phyloP scores from a whole-genome alignment of 2,113 vertebrate species.

The Heptranchias perlo region DNA sequence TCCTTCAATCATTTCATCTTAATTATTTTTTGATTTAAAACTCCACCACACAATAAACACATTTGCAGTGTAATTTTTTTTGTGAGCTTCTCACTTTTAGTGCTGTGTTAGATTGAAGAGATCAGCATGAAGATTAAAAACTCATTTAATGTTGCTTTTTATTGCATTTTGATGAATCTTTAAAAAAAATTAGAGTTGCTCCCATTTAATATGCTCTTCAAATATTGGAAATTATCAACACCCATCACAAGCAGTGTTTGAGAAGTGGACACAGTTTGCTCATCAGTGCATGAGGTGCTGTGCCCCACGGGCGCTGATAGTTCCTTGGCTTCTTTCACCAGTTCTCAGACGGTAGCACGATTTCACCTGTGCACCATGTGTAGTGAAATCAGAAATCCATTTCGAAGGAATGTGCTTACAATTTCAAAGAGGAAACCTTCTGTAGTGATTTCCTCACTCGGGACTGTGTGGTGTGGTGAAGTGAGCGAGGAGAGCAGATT shows the following conservation, averaged over 20 bases:
- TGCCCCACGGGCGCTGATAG: background rate
- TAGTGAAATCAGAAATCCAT: background rate
- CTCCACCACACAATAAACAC: conserved; percentile 3
- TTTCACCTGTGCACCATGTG: background rate
- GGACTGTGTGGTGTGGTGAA: background rate
- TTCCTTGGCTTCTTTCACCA: background rate
- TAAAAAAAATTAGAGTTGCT: background rate
- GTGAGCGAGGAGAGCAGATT: background rate
- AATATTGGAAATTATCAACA: background rate
- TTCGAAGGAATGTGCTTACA: background rate
- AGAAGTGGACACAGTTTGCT: too few relatives aligned
- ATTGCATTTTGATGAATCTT: conserved; percentile 1
- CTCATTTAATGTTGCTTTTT: conserved; percentile 20
- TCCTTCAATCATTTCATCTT: conserved; percentile 6
- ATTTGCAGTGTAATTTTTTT: background rate
- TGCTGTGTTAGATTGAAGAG: background rate
- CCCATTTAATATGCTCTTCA: background rate
- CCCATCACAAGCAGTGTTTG: too few relatives aligned
- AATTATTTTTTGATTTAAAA: conserved; percentile 25
- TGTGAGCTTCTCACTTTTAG: background rate
- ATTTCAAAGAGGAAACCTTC: background rate
- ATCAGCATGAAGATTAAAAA: background rate
- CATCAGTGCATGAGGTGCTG: background rate
- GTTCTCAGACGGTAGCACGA: background rate
- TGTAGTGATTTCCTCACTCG: background rate